These are phyloP conservation scores for Ictalurus punctatus DNA, from an alignment of 2,113 vertebrate species.

Conservation along the genomic window DNA sequence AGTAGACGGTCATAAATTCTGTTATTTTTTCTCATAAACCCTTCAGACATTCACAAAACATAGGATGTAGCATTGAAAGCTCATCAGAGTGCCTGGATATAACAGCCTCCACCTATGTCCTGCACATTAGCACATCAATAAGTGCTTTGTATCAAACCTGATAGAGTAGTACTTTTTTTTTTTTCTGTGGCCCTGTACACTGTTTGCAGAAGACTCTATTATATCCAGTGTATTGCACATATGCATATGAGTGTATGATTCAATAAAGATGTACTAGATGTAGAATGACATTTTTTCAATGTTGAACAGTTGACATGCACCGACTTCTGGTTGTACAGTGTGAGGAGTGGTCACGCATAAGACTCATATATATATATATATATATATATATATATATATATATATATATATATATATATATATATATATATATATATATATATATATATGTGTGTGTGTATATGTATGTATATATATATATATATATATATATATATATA, in stretches of 20 bases:
- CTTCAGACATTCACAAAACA: constrained; percentile 41
- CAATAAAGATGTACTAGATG: not conserved
- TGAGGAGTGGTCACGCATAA: not conserved
- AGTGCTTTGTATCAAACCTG: not conserved
- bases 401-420: too few relatives aligned
- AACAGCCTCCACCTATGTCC: not conserved
- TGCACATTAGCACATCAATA: not conserved
- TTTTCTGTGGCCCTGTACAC: not conserved
- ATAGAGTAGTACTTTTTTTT: not conserved
- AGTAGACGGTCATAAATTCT: constrained; percentile 40
- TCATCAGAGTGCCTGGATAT: not conserved
- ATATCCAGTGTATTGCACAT: not conserved
- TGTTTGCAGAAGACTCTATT: not conserved
- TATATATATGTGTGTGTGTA: too few relatives aligned
- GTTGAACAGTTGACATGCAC: not conserved
- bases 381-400: too few relatives aligned
- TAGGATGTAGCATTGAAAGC: not conserved
- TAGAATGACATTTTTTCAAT: not conserved
- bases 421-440: too few relatives aligned
- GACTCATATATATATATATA: too few relatives aligned
- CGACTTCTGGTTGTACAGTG: not conserved
- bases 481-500: too few relatives aligned
- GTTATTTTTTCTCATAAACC: constrained; percentile 43
- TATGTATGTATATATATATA: too few relatives aligned
- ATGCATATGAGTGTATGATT: too few relatives aligned